These are phyloP conservation scores for Achatina immaculata DNA, from an alignment of 1,140 invertebrate species.

Conservation along the genomic window DNA sequence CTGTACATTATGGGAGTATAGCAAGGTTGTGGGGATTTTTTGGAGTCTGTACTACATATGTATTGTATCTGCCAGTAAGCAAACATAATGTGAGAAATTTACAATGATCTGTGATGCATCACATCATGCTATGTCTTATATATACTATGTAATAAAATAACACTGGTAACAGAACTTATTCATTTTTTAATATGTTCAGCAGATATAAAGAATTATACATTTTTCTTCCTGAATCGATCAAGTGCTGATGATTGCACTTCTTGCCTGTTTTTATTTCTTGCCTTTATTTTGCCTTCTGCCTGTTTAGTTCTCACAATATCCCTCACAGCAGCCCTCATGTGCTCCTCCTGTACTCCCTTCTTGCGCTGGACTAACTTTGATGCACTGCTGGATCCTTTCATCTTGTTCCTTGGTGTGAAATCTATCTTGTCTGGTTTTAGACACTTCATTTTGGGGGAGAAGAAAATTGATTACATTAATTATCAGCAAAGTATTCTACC, in stretches of 20 bases:
- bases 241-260: neutral
- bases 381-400: slow-evolving; percentile 33
- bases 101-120: too few relatives aligned
- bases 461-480: neutral
- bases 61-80: too few relatives aligned
- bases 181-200: too few relatives aligned
- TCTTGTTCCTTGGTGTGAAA: slow-evolving; percentile 31
- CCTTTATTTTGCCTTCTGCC: slow-evolving; percentile 12
- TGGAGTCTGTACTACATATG: too few relatives aligned
- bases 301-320: slow-evolving; percentile 33
- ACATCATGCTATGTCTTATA: too few relatives aligned
- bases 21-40: too few relatives aligned
- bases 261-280: slow-evolving; percentile 1
- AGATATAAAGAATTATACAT: neutral
- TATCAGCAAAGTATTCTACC: neutral
- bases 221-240: slow-evolving; percentile 19
- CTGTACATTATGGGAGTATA: too few relatives aligned
- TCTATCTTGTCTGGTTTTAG: slow-evolving; percentile 30
- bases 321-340: slow-evolving; percentile 26
- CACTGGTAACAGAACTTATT: too few relatives aligned
- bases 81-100: too few relatives aligned
- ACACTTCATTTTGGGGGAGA: slow-evolving; percentile 2
- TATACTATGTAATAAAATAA: too few relatives aligned
- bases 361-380: slow-evolving; percentile 26
- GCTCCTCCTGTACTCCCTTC: slow-evolving; percentile 28